A percentile compares a stretch with the other conserved stretches of the same genome.
Conservation (phyloP, 2,888 invertebrate genomes). For the Melangyna quadrimaculata region DNA sequence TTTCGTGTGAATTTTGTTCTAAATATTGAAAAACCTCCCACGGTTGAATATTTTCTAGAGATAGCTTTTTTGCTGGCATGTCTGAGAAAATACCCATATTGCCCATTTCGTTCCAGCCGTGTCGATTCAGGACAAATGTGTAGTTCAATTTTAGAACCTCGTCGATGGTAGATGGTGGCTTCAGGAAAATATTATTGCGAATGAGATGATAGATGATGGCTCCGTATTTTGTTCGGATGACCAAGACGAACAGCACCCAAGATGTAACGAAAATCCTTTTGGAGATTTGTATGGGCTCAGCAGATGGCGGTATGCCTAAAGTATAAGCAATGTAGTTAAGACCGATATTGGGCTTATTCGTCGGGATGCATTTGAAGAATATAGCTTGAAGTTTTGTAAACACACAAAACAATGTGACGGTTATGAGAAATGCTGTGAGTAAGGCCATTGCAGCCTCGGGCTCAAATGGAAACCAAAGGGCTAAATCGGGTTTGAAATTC, state of each 20-base stretch:
- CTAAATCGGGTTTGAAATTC: slow-evolving; percentile 46
- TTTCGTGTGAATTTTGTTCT: slow-evolving; percentile 36
- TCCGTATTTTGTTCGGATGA: slow-evolving; percentile 74
- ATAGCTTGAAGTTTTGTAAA: background rate
- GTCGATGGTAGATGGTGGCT: slow-evolving; percentile 69
- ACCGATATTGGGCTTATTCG: slow-evolving; percentile 53
- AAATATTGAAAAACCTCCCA: slow-evolving; percentile 64
- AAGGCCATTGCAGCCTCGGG: slow-evolving; percentile 71
- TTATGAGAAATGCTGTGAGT: slow-evolving; percentile 52
- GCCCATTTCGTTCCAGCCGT: slow-evolving; percentile 61
- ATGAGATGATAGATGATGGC: slow-evolving; percentile 74
- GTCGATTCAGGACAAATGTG: slow-evolving; percentile 69
- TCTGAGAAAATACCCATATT: slow-evolving; percentile 54
- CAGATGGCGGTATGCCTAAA: slow-evolving; percentile 69
- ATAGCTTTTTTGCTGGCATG: slow-evolving; percentile 9
- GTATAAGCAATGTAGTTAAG: slow-evolving; percentile 34
- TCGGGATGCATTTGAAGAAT: slow-evolving; percentile 73
- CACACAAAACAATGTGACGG: background rate
- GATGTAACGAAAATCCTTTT: slow-evolving; percentile 67
- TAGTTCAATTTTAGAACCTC: slow-evolving; percentile 69
- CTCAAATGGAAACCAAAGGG: slow-evolving; percentile 72
- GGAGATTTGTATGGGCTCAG: slow-evolving; percentile 32
- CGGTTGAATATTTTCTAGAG: slow-evolving; percentile 46
- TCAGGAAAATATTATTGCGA: slow-evolving; percentile 73
- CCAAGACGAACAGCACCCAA: slow-evolving; percentile 73